Evolutionary conservation across 2,888 invertebrate species (phyloP).

Genomic region (Sipha maydis): DNA sequence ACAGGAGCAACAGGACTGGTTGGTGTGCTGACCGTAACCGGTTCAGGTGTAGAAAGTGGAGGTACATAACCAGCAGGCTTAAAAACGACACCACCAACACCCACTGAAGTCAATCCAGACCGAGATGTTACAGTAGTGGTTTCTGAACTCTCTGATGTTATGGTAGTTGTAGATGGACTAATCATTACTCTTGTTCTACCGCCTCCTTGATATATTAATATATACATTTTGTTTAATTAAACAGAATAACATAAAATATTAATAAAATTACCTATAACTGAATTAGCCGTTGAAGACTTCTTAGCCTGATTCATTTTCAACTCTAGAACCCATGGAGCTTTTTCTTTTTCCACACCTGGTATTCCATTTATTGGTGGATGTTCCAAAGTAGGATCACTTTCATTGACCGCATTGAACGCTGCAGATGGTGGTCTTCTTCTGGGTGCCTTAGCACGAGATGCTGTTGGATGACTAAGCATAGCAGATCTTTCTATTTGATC

Average conservation of each 20-base stretch:
- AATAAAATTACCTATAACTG: constrained; percentile 38
- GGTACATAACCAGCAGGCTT: constrained; percentile 56
- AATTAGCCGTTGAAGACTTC: constrained; percentile 70
- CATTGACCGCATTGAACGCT: constrained; percentile 39
- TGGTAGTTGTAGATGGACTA: constrained; percentile 60
- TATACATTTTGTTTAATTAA: background rate
- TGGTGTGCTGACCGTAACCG: constrained; percentile 43
- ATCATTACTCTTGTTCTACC: constrained; percentile 65
- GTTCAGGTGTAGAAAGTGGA: constrained; percentile 46
- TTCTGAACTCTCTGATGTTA: constrained; percentile 51
- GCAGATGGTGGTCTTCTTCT: constrained; percentile 75
- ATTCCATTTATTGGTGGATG: constrained; percentile 35
- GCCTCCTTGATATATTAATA: constrained; percentile 21
- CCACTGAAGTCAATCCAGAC: constrained; percentile 49
- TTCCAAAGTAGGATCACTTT: constrained; percentile 43
- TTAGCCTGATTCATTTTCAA: constrained; percentile 81
- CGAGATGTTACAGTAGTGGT: constrained; percentile 52
- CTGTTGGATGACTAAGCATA: constrained; percentile 69
- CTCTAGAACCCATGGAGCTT: constrained; percentile 84
- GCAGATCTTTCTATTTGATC: constrained; percentile 62
- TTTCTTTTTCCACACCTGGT: constrained; percentile 54
- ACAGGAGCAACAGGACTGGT: constrained; percentile 36
- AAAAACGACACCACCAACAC: constrained; percentile 52
- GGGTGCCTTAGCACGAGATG: constrained; percentile 74
- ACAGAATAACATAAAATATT: background rate